Percentiles rank a stretch among this genome's conserved stretches.
These are phyloP conservation scores for Eurois occulta DNA, from an alignment of 2,888 invertebrate genomes.

Conservation along the genomic window DNA sequence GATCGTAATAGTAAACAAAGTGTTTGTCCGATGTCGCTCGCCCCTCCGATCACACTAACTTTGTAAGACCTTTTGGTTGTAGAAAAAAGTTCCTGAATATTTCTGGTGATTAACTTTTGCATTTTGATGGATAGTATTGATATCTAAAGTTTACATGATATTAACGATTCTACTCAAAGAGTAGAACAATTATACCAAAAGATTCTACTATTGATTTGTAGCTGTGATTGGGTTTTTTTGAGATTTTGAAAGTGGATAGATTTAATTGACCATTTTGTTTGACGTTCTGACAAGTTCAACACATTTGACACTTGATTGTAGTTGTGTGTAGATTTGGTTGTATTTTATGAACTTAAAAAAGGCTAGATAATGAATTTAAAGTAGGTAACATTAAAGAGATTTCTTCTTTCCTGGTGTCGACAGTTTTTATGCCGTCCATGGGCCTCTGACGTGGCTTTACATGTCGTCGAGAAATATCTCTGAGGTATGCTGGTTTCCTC, in stretches of 20 bases:
- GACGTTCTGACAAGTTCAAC: slow-evolving; percentile 8
- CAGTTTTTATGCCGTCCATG: no score
- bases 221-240: neutral
- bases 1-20: slow-evolving; percentile 90
- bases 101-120: slow-evolving; percentile 63
- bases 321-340: neutral
- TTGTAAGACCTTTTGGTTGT: slow-evolving; percentile 71
- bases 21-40: slow-evolving; percentile 89
- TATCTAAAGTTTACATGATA: slow-evolving; percentile 34
- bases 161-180: neutral
- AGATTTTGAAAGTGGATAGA: slow-evolving; percentile 5
- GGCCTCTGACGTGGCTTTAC: no score
- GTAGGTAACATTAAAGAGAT: slow-evolving; percentile 11
- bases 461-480: no score
- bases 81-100: slow-evolving; percentile 38
- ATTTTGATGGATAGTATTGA: slow-evolving; percentile 28
- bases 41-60: slow-evolving; percentile 83
- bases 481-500: no score
- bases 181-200: neutral
- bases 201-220: neutral
- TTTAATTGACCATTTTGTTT: slow-evolving; percentile 19
- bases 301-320: slow-evolving; percentile 1
- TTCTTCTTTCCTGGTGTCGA: no score
- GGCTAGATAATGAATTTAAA: neutral
- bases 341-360: slow-evolving; percentile 1